Evolutionary conservation across 2,797 vertebrate species (phyloP).

Genomic region (Hafferia zeledoni): DNA sequence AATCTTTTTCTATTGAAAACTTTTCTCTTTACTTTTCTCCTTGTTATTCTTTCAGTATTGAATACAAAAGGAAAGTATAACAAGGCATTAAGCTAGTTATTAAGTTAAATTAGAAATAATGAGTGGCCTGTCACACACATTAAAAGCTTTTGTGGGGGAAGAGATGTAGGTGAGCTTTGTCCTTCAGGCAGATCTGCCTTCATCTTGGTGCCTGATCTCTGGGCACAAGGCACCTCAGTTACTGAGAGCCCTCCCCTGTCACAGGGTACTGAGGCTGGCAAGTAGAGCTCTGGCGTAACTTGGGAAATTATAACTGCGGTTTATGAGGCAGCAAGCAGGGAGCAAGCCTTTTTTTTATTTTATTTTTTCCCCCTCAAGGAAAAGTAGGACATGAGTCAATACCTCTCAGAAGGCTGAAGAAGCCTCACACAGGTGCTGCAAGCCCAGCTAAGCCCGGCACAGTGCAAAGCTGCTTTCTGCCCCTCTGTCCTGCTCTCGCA

Average conservation of each 20-base stretch:
- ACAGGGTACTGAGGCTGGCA: not conserved
- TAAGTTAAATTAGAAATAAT: constrained; percentile 37
- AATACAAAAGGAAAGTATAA: constrained; percentile 8
- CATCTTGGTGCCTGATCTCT: not conserved
- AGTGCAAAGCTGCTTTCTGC: not conserved
- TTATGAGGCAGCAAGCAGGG: not conserved
- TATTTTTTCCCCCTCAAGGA: not conserved
- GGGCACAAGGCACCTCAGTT: not conserved
- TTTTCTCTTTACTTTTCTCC: not conserved
- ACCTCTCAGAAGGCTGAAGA: not conserved
- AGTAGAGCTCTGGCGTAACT: not conserved
- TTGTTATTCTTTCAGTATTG: not conserved
- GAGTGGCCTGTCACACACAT: not conserved
- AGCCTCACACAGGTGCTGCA: not conserved
- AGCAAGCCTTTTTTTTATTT: not conserved
- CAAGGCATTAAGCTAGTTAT: constrained; percentile 1
- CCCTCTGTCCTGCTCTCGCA: not conserved
- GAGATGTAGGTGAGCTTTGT: not conserved
- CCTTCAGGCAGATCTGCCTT: not conserved
- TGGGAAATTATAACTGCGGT: not conserved
- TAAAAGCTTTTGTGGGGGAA: not conserved
- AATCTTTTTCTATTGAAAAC: not conserved
- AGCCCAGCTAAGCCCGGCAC: not conserved
- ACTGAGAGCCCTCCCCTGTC: not conserved
- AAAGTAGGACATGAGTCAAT: not conserved